Evolutionary conservation across 2,888 invertebrate species (phyloP), one percentile per base, ranked within the genome.

Genomic region (Mimachlamys varia): DNA sequence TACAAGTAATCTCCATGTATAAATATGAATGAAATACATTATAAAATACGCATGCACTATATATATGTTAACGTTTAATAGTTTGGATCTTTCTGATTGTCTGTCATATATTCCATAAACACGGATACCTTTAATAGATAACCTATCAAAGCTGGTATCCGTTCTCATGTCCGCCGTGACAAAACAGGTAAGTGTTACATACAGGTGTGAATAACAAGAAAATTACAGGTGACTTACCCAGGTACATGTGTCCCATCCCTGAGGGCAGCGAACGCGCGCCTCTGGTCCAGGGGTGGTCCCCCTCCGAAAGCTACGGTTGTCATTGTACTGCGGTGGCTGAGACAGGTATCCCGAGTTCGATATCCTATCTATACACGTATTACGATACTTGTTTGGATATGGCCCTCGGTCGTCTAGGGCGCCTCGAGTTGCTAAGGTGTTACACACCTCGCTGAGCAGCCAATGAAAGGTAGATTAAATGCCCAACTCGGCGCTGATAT

Each of bases 161-260:
- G 76, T 33, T 76, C 76, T 76, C 27, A 27, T 76, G 76, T 76
- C 76, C 22, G 76, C 13, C 76, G 76, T 76, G 76, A 76, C 27
- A 76, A n/a, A 76, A 76, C 76, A 76, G 7, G 76, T 15, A 76
- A 76, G 76, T 76, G 27, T 76, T 76, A 76, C 10, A 33, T 27
- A 76, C 33, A 76, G 76, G 76, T 76, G 76, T 76, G 27, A 76
- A 76, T 0, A 76, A 76, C 27, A 0, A 15, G 76, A 76, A 12
- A n/a, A 76, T 12, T 27, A 76, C 76, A 33, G 13, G 33, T 76
- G 37, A 92, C 95, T 93, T 95, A 97, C 96, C 96, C 96, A 50
- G 97, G 97, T 76, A 97, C 95, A 91, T 96, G 96, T 55, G 96
- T 94, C 37, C 96, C 96, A 90, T 96, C 96, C 93, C 96, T 95